Percentiles rank a stretch among this genome's conserved stretches.
Evolutionary conservation across 23 tunicate species (phyloP).

Genomic region (Diplosoma virens): DNA sequence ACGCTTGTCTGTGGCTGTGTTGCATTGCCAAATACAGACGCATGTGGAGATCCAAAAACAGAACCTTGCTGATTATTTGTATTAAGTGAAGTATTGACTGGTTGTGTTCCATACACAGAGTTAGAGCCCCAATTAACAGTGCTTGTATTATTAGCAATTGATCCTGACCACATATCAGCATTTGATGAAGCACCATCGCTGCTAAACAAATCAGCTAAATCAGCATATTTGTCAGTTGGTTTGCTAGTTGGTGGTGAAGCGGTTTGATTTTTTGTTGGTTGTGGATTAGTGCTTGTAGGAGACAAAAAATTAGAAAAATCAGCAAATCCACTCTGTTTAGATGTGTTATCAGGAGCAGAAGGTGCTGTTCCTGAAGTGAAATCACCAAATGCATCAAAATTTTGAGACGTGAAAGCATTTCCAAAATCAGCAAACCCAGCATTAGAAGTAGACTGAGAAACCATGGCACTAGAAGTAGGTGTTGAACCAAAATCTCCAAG

Average conservation of each 20-base stretch:
- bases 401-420: slow-evolving; percentile 46
- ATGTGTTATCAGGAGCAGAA: slow-evolving; percentile 3
- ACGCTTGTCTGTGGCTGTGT: neutral
- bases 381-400: slow-evolving; percentile 60
- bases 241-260: slow-evolving; percentile 15
- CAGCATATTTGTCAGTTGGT: slow-evolving; percentile 74
- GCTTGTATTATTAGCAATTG: neutral
- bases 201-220: slow-evolving; percentile 67
- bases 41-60: slow-evolving; percentile 19
- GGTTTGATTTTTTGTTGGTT: neutral
- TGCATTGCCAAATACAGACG: neutral
- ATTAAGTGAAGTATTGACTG: neutral
- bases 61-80: slow-evolving; percentile 15
- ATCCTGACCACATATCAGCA: neutral
- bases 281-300: slow-evolving; percentile 8
- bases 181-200: neutral
- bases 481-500: slow-evolving; percentile 36
- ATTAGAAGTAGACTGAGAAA: neutral
- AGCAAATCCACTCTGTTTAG: slow-evolving; percentile 20
- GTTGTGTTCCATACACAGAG: slow-evolving; percentile 28
- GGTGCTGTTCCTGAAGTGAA: slow-evolving; percentile 39
- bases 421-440: slow-evolving; percentile 90
- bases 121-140: neutral
- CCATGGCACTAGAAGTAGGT: neutral
- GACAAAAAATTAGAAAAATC: slow-evolving; percentile 24